A percentile compares a stretch with the other conserved stretches of the same genome.
Evolutionary conservation across 2,113 vertebrate genomes (phyloP).

Genomic region (Perca schrenkii): DNA sequence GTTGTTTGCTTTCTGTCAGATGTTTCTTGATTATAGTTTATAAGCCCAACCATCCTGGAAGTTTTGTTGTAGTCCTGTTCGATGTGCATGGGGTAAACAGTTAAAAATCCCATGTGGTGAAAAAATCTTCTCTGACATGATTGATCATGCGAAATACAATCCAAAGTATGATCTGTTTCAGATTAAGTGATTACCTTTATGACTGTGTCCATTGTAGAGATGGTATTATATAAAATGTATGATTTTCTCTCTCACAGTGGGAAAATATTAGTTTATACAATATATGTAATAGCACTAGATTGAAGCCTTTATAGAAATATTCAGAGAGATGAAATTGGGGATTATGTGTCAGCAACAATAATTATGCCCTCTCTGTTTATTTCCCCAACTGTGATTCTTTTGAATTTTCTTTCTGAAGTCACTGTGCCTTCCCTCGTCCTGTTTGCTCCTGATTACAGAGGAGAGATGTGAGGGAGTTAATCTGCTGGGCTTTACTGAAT

Average conservation of each 20-base stretch:
- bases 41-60: not conserved
- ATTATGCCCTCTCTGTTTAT: constrained; percentile 32
- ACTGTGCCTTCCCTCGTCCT: constrained; percentile 35
- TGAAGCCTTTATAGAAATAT: constrained; percentile 17
- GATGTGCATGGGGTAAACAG: not conserved
- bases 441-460: constrained; percentile 67
- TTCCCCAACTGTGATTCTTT: constrained; percentile 17
- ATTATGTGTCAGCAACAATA: constrained; percentile 23
- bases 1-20: constrained; percentile 27
- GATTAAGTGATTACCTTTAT: not conserved
- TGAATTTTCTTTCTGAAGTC: constrained; percentile 41
- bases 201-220: not conserved
- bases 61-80: not conserved
- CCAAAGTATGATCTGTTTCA: not conserved
- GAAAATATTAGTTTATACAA: not conserved
- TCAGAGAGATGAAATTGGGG: constrained; percentile 17
- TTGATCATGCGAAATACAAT: not conserved
- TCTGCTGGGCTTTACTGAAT: constrained; percentile 69
- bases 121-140: not conserved
- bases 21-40: constrained; percentile 30
- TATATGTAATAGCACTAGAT: constrained; percentile 18
- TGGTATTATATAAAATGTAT: too few relatives aligned
- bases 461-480: constrained; percentile 68
- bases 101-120: not conserved
- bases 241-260: not conserved